phyloP scores from a whole-genome alignment of 2,113 vertebrate species.

The Meriones unguiculatus region DNA sequence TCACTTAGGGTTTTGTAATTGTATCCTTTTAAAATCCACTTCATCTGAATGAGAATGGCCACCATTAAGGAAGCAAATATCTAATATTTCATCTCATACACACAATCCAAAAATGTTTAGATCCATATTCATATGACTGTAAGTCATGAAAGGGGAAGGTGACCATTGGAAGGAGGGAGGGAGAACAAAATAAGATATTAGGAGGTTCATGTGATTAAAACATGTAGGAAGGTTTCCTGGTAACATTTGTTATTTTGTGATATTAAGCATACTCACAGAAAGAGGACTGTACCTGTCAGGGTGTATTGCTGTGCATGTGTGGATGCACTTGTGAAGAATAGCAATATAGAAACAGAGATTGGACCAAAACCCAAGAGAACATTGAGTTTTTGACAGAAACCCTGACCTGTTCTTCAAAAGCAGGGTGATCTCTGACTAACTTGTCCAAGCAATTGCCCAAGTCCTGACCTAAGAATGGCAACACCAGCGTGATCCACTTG shows the following conservation, averaged over 20 bases:
- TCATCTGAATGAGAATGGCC: neutral
- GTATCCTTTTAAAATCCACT: neutral
- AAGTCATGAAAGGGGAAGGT: neutral
- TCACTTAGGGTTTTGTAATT: neutral
- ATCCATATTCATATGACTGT: neutral
- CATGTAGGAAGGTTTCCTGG: neutral
- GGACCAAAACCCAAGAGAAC: neutral
- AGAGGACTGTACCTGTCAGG: too few species aligned
- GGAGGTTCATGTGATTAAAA: neutral
- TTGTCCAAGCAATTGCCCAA: neutral
- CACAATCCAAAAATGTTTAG: neutral
- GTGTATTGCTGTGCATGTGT: neutral
- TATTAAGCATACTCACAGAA: too few species aligned
- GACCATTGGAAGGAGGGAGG: neutral
- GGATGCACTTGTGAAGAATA: fast-evolving
- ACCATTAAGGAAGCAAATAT: neutral
- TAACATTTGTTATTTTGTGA: neutral
- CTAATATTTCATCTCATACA: neutral
- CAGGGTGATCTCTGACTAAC: neutral
- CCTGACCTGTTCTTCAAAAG: constrained; percentile 32
- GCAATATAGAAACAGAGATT: neutral
- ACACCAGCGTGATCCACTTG: neutral
- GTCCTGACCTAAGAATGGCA: neutral
- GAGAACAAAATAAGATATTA: neutral
- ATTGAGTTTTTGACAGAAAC: neutral